These are phyloP conservation scores for Macropodus opercularis DNA, from an alignment of 2,797 vertebrate species.

Conservation along the genomic window DNA sequence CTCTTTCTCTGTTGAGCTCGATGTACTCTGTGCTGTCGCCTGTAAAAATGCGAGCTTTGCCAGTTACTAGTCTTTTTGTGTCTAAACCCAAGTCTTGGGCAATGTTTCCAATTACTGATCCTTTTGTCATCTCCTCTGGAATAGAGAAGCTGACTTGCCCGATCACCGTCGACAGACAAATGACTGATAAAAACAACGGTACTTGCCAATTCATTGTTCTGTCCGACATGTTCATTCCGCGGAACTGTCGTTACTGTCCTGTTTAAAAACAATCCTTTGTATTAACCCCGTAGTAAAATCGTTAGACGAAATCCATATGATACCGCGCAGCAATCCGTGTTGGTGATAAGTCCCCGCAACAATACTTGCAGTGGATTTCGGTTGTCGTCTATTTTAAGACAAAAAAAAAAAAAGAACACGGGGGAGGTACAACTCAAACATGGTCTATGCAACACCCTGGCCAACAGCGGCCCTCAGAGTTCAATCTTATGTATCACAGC, in stretches of 20 bases:
- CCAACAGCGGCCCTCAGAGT: slow-evolving; percentile 66
- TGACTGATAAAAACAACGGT: slow-evolving; percentile 76
- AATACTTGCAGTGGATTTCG: no score
- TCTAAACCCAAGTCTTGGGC: slow-evolving; percentile 70
- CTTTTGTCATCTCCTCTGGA: slow-evolving; percentile 85
- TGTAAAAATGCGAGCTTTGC: slow-evolving; percentile 80
- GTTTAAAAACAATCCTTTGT: neutral
- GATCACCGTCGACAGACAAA: slow-evolving; percentile 65
- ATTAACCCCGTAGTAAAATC: no score
- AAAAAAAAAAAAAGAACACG: no score
- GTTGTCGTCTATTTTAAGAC: slow-evolving; percentile 20
- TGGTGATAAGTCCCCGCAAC: no score
- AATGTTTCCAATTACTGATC: slow-evolving; percentile 66
- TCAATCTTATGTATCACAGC: slow-evolving; percentile 23
- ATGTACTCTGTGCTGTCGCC: slow-evolving; percentile 77
- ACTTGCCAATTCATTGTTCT: slow-evolving; percentile 71
- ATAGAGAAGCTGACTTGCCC: slow-evolving; percentile 86
- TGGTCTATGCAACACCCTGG: slow-evolving; percentile 36
- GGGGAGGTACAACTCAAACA: slow-evolving; percentile 35
- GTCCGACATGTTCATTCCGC: slow-evolving; percentile 19
- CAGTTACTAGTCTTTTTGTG: slow-evolving; percentile 68
- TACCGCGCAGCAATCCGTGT: no score
- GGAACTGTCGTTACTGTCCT: no score
- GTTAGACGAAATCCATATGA: no score
- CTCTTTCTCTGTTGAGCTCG: slow-evolving; percentile 82